Conservation (phyloP, 2,888 invertebrate species). For the Ypsolopha scabrella region DNA sequence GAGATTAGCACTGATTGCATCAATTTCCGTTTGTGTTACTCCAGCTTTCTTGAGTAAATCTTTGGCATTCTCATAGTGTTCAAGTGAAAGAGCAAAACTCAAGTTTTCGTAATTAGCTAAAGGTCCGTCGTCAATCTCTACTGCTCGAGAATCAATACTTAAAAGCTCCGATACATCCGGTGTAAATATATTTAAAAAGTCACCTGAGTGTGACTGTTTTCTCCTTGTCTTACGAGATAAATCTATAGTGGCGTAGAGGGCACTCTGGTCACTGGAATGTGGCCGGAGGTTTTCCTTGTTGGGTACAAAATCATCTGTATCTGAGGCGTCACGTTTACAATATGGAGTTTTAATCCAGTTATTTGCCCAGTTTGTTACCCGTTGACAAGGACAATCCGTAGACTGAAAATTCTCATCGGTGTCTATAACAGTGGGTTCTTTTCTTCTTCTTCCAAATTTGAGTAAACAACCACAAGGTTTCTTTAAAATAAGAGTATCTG, state of each 20-base stretch:
- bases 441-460: constrained; percentile 48
- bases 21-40: constrained; percentile 63
- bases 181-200: constrained; percentile 7
- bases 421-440: constrained; percentile 42
- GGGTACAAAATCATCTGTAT: constrained; percentile 23
- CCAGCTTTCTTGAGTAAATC: constrained; percentile 72
- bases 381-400: constrained; percentile 68
- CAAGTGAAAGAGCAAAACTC: constrained; percentile 81
- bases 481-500: constrained; percentile 70
- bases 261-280: constrained; percentile 35
- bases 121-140: constrained; percentile 53
- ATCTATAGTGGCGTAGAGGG: constrained; percentile 79
- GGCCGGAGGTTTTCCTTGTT: constrained; percentile 67
- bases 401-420: constrained; percentile 41
- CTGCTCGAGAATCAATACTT: constrained; percentile 18
- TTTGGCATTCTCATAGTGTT: constrained; percentile 84
- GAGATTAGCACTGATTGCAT: constrained; percentile 44
- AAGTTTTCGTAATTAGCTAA: constrained; percentile 78
- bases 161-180: constrained; percentile 11
- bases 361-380: constrained; percentile 76
- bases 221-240: constrained; percentile 73
- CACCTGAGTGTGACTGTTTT: constrained; percentile 12
- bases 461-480: constrained; percentile 79
- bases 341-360: constrained; percentile 73
- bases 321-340: constrained; percentile 34